Percentiles rank a stretch among this genome's conserved stretches.
These are phyloP conservation scores for Galerucella pusilla DNA, from an alignment of 2,888 invertebrate genomes.

Conservation along the genomic window DNA sequence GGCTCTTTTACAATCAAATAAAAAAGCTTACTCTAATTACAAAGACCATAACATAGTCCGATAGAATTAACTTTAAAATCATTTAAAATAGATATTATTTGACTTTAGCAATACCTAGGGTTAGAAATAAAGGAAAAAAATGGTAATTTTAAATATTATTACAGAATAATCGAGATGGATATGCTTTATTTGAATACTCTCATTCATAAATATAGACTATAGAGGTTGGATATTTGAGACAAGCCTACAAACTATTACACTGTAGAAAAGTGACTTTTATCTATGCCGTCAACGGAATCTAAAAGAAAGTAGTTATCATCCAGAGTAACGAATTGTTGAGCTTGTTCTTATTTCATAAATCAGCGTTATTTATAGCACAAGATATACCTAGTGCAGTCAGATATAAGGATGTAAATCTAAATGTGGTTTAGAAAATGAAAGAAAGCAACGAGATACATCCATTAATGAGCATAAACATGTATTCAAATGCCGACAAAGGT, in stretches of 20 bases:
- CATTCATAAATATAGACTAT: no score
- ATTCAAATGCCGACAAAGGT: constrained; percentile 54
- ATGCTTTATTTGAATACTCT: no score
- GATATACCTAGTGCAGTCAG: constrained; percentile 35
- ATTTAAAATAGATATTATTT: no score
- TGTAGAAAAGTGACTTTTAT: no score
- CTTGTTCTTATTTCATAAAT: constrained; percentile 45
- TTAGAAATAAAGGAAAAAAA: no score
- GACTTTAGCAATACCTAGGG: no score
- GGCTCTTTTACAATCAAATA: background rate
- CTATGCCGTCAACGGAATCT: background rate
- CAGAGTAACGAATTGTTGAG: constrained; percentile 39
- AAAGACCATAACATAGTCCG: background rate
- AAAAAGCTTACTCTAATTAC: background rate
- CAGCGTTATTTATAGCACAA: constrained; percentile 44
- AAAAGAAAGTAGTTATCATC: constrained; percentile 31
- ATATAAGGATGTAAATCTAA: constrained; percentile 39
- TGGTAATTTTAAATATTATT: no score
- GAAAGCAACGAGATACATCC: constrained; percentile 45
- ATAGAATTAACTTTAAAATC: background rate
- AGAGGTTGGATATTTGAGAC: no score
- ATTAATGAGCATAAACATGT: constrained; percentile 57
- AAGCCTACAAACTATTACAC: no score
- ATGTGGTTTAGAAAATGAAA: constrained; percentile 44
- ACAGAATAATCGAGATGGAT: no score